These are phyloP conservation scores for Neomorphus geoffroyi DNA, from an alignment of 2,797 vertebrate species.

Conservation along the genomic window DNA sequence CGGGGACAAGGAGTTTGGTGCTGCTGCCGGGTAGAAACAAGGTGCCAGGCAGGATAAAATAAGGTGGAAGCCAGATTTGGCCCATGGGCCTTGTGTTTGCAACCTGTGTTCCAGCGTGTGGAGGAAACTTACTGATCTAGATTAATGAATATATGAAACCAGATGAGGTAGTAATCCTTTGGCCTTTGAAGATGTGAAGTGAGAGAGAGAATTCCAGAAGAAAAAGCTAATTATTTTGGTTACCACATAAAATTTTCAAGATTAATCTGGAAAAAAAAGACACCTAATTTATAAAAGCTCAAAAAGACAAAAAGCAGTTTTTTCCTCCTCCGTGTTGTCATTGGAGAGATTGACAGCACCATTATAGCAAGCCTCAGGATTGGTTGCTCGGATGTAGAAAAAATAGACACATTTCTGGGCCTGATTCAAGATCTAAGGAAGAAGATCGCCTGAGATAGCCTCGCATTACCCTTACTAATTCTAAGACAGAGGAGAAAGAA, in stretches of 20 bases:
- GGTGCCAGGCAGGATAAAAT: too few species aligned
- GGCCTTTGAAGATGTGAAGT: background rate
- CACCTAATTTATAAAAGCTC: background rate
- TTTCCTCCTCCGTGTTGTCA: slow-evolving; percentile 28
- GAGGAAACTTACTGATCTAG: background rate
- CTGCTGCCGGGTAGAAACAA: too few species aligned
- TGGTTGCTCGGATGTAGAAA: background rate
- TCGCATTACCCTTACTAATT: background rate
- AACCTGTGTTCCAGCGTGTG: background rate
- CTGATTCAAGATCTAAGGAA: slow-evolving; percentile 12
- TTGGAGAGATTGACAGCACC: slow-evolving; percentile 24
- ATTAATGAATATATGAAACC: background rate
- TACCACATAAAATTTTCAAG: background rate
- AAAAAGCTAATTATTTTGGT: background rate
- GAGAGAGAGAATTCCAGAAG: background rate
- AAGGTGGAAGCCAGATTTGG: too few species aligned
- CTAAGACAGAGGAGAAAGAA: too few species aligned
- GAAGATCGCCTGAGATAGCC: background rate
- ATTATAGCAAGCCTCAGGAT: slow-evolving; percentile 9
- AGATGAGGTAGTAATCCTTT: background rate
- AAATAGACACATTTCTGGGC: background rate
- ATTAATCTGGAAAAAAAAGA: background rate
- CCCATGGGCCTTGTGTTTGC: too few species aligned
- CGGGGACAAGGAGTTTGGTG: too few species aligned
- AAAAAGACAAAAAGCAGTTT: slow-evolving; percentile 21